A percentile compares a stretch with the other conserved stretches of the same genome.
These are phyloP conservation scores for Aegotheles bennettii DNA, from an alignment of 2,113 vertebrate species.

Conservation along the genomic window DNA sequence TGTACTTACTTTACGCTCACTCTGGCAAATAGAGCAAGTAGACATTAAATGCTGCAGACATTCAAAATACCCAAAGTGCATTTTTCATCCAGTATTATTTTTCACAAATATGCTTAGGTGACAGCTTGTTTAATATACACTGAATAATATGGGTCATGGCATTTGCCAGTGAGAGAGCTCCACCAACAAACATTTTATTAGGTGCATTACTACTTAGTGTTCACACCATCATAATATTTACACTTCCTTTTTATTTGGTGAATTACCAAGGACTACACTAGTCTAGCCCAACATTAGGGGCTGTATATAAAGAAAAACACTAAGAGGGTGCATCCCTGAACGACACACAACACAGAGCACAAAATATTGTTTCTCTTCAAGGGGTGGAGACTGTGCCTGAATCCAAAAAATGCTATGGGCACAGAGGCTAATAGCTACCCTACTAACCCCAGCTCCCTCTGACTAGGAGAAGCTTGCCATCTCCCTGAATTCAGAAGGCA, in stretches of 20 bases:
- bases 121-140: constrained; percentile 68
- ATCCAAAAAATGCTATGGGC: background rate
- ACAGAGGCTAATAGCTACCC: background rate
- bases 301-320: background rate
- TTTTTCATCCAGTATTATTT: constrained; percentile 53
- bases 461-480: background rate
- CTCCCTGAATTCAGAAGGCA: background rate
- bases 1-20: background rate
- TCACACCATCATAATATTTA: background rate
- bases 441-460: background rate
- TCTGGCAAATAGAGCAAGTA: background rate
- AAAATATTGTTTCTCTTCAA: background rate
- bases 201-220: background rate
- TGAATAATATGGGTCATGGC: constrained; percentile 63
- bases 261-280: background rate
- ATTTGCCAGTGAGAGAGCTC: constrained; percentile 58
- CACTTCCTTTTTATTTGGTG: background rate
- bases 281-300: background rate
- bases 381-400: background rate
- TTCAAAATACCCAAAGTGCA: constrained; percentile 17
- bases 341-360: background rate
- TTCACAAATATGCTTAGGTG: constrained; percentile 57
- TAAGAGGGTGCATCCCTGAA: background rate
- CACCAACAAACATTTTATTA: constrained; percentile 16
- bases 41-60: constrained; percentile 43